Conservation (phyloP, 2,113 vertebrate species). For the Oncorhynchus gorbuscha region DNA sequence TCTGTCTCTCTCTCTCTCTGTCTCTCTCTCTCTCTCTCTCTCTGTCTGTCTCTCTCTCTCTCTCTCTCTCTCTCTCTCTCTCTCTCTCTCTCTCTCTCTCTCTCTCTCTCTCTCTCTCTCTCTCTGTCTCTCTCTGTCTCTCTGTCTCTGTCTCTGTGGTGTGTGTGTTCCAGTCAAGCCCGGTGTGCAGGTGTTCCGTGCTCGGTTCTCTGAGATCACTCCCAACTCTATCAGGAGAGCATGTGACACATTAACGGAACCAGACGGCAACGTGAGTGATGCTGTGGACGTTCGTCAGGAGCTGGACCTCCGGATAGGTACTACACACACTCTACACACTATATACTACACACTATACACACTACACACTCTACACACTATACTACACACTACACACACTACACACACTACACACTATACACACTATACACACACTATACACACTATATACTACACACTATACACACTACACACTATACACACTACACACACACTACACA, state of each 20-base stretch:
- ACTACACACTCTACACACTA: neutral
- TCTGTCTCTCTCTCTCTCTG: neutral
- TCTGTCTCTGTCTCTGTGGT: slow-evolving; percentile 87
- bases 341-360: neutral
- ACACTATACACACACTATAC: too few relatives aligned
- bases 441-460: too few relatives aligned
- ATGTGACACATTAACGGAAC: slow-evolving; percentile 85
- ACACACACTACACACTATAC: too few relatives aligned
- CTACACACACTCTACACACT: slow-evolving; percentile 5
- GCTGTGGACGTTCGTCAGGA: slow-evolving; percentile 94
- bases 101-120: too few relatives aligned
- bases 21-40: neutral
- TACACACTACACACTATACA: too few relatives aligned
- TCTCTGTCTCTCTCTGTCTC: slow-evolving; percentile 69
- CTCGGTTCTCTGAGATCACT: slow-evolving; percentile 96
- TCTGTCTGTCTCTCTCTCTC: neutral
- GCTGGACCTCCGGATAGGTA: slow-evolving; percentile 93
- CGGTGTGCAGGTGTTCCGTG: slow-evolving; percentile 84
- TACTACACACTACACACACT: too few relatives aligned
- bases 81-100: neutral
- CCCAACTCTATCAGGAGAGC: slow-evolving; percentile 82
- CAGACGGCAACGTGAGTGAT: slow-evolving; percentile 81
- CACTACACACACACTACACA: too few relatives aligned
- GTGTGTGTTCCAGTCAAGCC: slow-evolving; percentile 78
- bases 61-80: neutral